Percentiles rank a stretch among this genome's conserved stretches.
Evolutionary conservation across 1,140 invertebrate species (phyloP).

Genomic region (Mizuhopecten yessoensis): DNA sequence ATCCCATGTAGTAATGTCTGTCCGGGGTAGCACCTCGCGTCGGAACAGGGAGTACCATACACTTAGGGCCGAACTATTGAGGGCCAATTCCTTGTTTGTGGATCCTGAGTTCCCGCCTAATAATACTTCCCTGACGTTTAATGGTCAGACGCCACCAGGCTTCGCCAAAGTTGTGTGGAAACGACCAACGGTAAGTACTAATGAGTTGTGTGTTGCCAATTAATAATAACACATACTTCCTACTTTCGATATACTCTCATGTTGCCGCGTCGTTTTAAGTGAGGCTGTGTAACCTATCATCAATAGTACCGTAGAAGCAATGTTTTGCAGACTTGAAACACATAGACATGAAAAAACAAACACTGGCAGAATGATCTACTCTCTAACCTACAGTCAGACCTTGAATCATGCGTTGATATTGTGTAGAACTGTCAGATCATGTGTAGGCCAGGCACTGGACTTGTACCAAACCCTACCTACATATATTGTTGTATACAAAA

Average conservation of each 20-base stretch:
- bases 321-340: too few relatives aligned
- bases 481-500: too few relatives aligned
- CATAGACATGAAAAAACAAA: too few relatives aligned
- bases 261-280: neutral
- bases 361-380: too few relatives aligned
- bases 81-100: slow-evolving; percentile 57
- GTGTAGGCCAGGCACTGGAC: too few relatives aligned
- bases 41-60: slow-evolving; percentile 54
- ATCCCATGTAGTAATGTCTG: slow-evolving; percentile 12
- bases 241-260: neutral
- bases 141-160: slow-evolving; percentile 49
- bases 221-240: neutral
- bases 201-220: too few relatives aligned
- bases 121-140: slow-evolving; percentile 59
- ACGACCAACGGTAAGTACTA: slow-evolving; percentile 65
- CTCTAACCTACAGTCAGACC: too few relatives aligned
- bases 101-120: slow-evolving; percentile 69
- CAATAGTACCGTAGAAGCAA: too few relatives aligned
- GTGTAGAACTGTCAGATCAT: too few relatives aligned
- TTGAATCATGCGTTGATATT: too few relatives aligned
- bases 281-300: too few relatives aligned
- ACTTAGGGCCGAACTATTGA: slow-evolving; percentile 59
- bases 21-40: slow-evolving; percentile 45
- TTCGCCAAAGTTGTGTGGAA: slow-evolving; percentile 64
- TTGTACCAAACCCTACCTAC: too few relatives aligned